phyloP scores from a whole-genome alignment of 1,140 invertebrate genomes.

The Sipha flava region DNA sequence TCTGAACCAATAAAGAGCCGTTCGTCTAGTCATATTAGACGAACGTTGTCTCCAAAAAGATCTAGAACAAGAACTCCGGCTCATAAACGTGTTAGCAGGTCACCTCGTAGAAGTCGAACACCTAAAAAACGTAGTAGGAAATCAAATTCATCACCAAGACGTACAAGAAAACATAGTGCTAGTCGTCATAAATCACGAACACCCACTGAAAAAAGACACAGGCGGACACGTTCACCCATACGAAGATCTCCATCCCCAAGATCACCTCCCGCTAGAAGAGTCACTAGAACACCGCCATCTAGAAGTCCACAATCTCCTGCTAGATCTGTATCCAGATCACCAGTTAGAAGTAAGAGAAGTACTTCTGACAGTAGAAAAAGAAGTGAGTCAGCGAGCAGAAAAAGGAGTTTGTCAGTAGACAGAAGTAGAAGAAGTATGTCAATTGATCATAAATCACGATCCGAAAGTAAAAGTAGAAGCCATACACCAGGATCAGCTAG shows the following conservation, averaged over 20 bases:
- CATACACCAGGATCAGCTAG: conserved; percentile 34
- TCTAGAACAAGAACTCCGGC: conserved; percentile 33
- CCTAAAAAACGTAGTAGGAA: conserved; percentile 25
- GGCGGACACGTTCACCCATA: background rate
- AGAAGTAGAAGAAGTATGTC: conserved; percentile 29
- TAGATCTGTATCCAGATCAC: conserved; percentile 9
- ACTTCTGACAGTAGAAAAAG: conserved; percentile 10
- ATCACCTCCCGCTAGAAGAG: background rate
- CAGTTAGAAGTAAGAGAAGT: conserved; percentile 29
- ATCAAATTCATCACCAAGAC: conserved; percentile 1
- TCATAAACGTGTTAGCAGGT: conserved; percentile 26
- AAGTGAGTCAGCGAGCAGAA: background rate
- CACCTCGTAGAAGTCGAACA: conserved; percentile 33
- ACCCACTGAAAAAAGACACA: background rate
- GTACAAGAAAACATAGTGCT: conserved; percentile 12
- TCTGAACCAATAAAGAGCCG: conserved; percentile 26
- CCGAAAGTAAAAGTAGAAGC: conserved; percentile 33
- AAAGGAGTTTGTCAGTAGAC: conserved; percentile 14
- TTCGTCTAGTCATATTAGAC: conserved; percentile 32
- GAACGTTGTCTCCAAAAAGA: conserved; percentile 23
- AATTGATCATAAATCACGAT: conserved; percentile 18
- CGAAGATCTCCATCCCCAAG: conserved; percentile 14
- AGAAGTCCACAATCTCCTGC: conserved; percentile 13
- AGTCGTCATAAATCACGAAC: background rate
- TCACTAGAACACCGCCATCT: conserved; percentile 2